phyloP scores from a whole-genome alignment of 2,797 vertebrate species.

The Manis pentadactyla region DNA sequence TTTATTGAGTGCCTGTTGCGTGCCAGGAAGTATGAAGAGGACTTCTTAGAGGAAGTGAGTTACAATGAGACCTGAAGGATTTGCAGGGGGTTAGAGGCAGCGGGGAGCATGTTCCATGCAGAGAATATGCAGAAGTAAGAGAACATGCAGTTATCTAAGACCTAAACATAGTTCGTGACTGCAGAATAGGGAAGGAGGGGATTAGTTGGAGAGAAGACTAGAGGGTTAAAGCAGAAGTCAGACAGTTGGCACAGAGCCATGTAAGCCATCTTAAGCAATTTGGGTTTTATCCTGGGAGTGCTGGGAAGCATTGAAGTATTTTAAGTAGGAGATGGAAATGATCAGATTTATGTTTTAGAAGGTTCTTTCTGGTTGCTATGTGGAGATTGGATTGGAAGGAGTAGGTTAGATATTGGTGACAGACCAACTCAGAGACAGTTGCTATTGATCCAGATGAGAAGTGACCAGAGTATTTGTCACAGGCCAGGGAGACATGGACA shows the following conservation, averaged over 20 bases:
- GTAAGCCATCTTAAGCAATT: neutral
- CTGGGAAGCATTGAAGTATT: neutral
- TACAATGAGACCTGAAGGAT: neutral
- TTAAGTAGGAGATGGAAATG: slow-evolving; percentile 8
- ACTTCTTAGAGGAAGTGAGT: neutral
- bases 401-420: neutral
- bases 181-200: neutral
- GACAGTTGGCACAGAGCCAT: neutral
- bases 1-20: neutral
- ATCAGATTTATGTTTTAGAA: slow-evolving; percentile 27
- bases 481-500: neutral
- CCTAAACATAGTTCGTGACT: neutral
- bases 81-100: neutral
- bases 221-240: neutral
- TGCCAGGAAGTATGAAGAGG: neutral
- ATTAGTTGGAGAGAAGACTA: neutral
- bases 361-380: neutral
- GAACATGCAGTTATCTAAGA: neutral
- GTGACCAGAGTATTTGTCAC: neutral
- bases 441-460: neutral
- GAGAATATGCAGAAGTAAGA: neutral
- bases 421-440: neutral
- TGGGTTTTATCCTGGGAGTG: neutral
- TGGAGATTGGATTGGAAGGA: neutral
- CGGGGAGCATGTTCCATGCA: neutral